Base-by-base conservation (phyloP, 2,797 vertebrate genomes). In the Cuniculus paca region DNA sequence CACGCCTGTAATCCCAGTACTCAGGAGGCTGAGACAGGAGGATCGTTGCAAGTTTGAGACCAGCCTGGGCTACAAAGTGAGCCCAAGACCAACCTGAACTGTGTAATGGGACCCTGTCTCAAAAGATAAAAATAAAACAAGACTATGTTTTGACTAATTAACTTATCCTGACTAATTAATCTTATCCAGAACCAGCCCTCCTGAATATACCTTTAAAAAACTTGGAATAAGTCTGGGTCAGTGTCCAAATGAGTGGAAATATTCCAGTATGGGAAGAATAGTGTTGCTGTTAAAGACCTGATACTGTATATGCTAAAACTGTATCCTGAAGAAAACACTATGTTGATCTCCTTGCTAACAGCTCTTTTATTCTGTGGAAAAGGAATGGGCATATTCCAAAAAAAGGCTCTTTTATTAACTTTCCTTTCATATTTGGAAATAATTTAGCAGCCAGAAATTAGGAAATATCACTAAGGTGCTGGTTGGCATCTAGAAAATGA, bases 401-500 rank as follows among this genome's bases (percentile, higher is more conserved):
- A 63, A 88, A 88, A 92, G 48, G 3, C 12, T 90, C 52, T 70
- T 75, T 79, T 54, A 19, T 68, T 85, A 85, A 63, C 34, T 56
- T 50, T 34, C 36, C 48, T 52, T 50, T 89, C 54, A 72, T 42
- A 45, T 31, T 79, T 90, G 82, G 83, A 85, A 92, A 90, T 39
- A 60, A 68, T 82, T 86, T n/a, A 78, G 36, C 72, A 88, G 28
- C 19, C 82, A 95, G 48, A 61, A 88, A 94, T 87, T 84, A 60
- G 56, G 56, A 56, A 84, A 10, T 45, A 82, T 83, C 50, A 90
- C 39, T 87, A 70, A 92, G 88, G 24, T 78, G 60, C 48, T 70
- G 45, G 60, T 91, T 81, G 60, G 70, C 6, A 88, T 34, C n/a
- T 68, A 72, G 39, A 93, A 86, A 92, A 61, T 54, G 19, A 52